Percentiles rank a stretch among this genome's conserved stretches.
phyloP scores from a whole-genome alignment of 2,888 invertebrate species.

The Synergus japonicus region DNA sequence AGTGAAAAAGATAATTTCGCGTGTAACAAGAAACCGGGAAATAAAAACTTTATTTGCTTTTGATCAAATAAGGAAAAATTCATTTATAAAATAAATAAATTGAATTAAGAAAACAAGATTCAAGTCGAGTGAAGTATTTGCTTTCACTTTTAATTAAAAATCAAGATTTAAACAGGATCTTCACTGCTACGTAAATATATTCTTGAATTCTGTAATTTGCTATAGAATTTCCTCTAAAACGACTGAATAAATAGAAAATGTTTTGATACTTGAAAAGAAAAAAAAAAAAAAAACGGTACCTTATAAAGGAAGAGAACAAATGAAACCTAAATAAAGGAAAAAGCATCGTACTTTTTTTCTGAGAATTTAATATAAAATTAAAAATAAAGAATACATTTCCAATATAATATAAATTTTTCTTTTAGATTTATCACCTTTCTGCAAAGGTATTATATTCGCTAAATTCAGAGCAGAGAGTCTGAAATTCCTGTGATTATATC shows the following conservation, averaged over 20 bases:
- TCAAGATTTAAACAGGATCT: not conserved
- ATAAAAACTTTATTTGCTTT: not conserved
- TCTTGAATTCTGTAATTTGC: not conserved
- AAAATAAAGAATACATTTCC: not conserved
- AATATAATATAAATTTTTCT: too few species aligned
- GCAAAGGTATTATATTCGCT: too few species aligned
- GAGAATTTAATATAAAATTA: not conserved
- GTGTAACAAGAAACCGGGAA: not conserved
- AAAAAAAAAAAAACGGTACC: not conserved
- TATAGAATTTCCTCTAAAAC: not conserved
- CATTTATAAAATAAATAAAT: not conserved
- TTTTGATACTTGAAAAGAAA: not conserved
- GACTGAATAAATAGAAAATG: not conserved
- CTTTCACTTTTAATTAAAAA: not conserved
- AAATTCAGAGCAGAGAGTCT: not conserved
- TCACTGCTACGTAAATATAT: not conserved
- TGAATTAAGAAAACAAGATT: not conserved
- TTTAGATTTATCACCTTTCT: too few species aligned
- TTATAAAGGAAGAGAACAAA: not conserved
- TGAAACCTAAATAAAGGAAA: not conserved
- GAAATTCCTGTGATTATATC: slow-evolving; percentile 18
- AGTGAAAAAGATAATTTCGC: not conserved
- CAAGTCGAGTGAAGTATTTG: not conserved
- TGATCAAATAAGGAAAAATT: not conserved
- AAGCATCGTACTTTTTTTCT: not conserved